Conservation (phyloP, 2,113 vertebrate species). For the Scolopax mira region DNA sequence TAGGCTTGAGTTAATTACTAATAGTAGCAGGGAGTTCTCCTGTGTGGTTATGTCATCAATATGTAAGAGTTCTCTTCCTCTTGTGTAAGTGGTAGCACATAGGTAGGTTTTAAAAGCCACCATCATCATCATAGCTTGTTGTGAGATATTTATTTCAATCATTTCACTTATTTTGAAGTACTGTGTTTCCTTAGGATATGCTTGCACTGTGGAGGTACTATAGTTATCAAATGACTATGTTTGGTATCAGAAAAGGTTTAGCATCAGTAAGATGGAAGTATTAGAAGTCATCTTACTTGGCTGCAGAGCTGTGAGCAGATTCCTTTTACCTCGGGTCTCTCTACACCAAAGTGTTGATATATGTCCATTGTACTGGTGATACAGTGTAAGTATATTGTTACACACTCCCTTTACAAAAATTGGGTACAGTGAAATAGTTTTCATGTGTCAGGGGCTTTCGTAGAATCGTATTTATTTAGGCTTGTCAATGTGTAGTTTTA, state of each 20-base stretch:
- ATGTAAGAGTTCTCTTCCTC: not conserved
- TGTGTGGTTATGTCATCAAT: not conserved
- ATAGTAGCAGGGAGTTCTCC: not conserved
- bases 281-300: not conserved
- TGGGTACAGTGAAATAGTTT: not conserved
- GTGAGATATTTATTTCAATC: not conserved
- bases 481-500: not conserved
- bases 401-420: not conserved
- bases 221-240: not conserved
- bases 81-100: not conserved
- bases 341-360: accelerated
- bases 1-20: not conserved
- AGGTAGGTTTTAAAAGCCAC: not conserved
- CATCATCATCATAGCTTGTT: not conserved
- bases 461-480: not conserved
- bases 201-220: not conserved
- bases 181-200: not conserved
- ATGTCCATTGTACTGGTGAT: accelerated
- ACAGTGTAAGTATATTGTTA: not conserved
- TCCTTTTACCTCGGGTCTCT: not conserved
- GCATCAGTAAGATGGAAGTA: not conserved
- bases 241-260: not conserved
- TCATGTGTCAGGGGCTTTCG: not conserved
- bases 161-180: not conserved
- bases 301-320: not conserved